Evolutionary conservation across 2,888 invertebrate species (phyloP).

Genomic region (Lissocephala sabroskyi): DNA sequence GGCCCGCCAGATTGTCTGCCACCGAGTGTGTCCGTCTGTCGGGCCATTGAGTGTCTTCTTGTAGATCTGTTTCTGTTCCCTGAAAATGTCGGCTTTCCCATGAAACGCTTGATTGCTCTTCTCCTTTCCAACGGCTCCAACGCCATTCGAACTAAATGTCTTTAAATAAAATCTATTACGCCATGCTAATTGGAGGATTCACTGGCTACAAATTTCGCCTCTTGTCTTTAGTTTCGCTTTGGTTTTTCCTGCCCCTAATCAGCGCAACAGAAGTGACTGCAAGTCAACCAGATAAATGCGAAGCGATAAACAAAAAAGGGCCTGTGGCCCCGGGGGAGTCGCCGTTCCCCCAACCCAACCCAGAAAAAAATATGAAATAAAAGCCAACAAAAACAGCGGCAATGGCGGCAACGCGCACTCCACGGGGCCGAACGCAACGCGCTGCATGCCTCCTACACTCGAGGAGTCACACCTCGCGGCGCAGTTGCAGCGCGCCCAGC

Average conservation of each 20-base stretch:
- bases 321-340: too few species aligned
- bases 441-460: conserved; percentile 67
- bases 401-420: too few species aligned
- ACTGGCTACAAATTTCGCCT: conserved; percentile 24
- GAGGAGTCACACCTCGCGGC: conserved; percentile 60
- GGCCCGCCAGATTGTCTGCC: conserved; percentile 49
- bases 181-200: conserved; percentile 41
- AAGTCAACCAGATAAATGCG: conserved; percentile 28
- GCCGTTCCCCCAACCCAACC: too few species aligned
- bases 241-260: too few species aligned
- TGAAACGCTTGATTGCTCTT: conserved; percentile 30
- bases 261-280: conserved; percentile 30
- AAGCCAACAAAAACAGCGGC: too few species aligned
- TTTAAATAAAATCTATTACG: too few species aligned
- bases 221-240: background rate
- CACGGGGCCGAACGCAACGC: conserved; percentile 31
- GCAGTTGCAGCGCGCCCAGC: conserved; percentile 17
- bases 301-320: conserved; percentile 17
- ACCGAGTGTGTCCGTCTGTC: conserved; percentile 24
- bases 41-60: conserved; percentile 15
- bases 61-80: too few species aligned
- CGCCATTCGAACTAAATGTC: too few species aligned
- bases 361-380: too few species aligned
- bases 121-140: too few species aligned
- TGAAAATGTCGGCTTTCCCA: conserved; percentile 14